These are phyloP conservation scores for Noctuana brunneofusca DNA, from an alignment of 2,888 invertebrate species.

Conservation along the genomic window DNA sequence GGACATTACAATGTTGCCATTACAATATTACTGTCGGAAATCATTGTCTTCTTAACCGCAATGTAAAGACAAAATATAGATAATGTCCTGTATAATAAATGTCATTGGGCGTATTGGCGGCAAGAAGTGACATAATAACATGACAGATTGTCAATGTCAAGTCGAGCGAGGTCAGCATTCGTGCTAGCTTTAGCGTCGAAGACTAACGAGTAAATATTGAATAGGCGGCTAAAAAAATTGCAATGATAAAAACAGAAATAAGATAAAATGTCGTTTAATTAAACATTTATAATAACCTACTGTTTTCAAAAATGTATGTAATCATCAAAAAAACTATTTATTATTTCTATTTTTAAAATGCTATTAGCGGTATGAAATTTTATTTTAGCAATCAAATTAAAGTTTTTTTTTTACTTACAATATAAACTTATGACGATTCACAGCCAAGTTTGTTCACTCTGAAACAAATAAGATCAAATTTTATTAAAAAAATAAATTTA, in stretches of 20 bases:
- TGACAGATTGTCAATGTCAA: slow-evolving; percentile 27
- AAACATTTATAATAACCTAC: no score
- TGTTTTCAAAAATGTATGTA: no score
- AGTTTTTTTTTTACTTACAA: slow-evolving; percentile 25
- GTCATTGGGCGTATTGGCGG: slow-evolving; percentile 15
- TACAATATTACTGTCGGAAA: no score
- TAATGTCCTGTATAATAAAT: slow-evolving; percentile 2
- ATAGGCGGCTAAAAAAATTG: no score
- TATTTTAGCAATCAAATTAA: no score
- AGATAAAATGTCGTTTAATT: no score
- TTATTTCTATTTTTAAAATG: neutral
- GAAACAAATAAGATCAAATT: slow-evolving; percentile 15
- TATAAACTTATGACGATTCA: slow-evolving; percentile 17
- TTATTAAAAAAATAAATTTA: neutral
- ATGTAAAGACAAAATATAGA: neutral
- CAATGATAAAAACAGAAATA: no score
- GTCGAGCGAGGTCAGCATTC: slow-evolving; percentile 8
- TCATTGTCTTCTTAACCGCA: neutral
- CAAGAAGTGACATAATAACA: slow-evolving; percentile 19
- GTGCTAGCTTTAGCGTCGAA: neutral
- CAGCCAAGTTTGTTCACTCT: slow-evolving; percentile 28
- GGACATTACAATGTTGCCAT: no score
- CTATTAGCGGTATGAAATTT: no score
- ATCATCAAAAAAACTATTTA: neutral
- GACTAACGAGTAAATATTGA: neutral